Base-by-base conservation (phyloP, 2,888 invertebrate species). In the Adelphocoris suturalis region DNA sequence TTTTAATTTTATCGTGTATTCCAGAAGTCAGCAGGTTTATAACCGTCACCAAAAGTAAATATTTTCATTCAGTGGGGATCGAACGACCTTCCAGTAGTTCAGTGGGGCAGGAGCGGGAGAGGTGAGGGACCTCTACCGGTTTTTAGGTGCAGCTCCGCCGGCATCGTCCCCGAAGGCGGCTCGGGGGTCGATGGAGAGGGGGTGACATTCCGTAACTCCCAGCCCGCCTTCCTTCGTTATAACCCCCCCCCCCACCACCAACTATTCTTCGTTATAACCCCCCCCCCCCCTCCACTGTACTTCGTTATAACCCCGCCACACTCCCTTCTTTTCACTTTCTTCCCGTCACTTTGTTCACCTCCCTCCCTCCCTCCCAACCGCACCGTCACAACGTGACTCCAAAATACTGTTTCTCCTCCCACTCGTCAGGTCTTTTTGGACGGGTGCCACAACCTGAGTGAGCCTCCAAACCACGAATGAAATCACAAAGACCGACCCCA, bases 1-100 rank as follows among this genome's bases (percentile, higher is more conserved):
- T 37, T 37, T 37, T 37, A 7, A 37, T 37, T 37, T 37, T 7
- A 37, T 37, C 3, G 2, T 37, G 37, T 37, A 37, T 37, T 7
- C 37, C 37, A 37, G 37, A 37, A 4, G 37, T 37, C 37, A 37
- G 2, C 7, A 2, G 37, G 37, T 37, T 37, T 7, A 37, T 11
- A 52, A 14, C 52, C 52, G 14, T 11, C 52, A 52, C 52, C 52
- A 16, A 52, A 61, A 19, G 52, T 52, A 61, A 61, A 61, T 61
- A 19, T 61, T 61, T 61, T 61, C 16, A 19, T 19, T 19, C 61
- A 37, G 16, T 9, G 61, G 61, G n/a, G 19, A 19, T 61, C 61
- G 19, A 19, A 61, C 19, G 61, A 61, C 61, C 61, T 61, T 61
- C 61, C n/a, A 19, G 61, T 61, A 61, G 61, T 61, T 61, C 61